Evolutionary conservation across 92 coral and sea anemone species (phyloP).

Genomic region (Pocillopora meandrina): DNA sequence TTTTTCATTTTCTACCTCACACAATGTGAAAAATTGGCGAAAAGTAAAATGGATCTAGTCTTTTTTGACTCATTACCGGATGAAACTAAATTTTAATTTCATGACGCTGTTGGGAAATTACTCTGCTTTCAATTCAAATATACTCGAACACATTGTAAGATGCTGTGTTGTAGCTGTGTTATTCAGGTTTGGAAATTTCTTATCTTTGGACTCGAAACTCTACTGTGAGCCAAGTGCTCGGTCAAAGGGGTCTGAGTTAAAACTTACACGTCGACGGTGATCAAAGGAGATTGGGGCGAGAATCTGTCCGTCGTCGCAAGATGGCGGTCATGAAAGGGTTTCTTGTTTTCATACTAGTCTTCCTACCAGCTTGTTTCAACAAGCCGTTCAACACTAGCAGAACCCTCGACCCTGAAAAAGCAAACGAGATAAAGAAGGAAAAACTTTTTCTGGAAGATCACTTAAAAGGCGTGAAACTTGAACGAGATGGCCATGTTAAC

Average conservation of each 20-base stretch:
- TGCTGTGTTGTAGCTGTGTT: too few relatives aligned
- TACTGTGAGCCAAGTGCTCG: too few relatives aligned
- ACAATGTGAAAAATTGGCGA: too few relatives aligned
- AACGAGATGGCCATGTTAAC: slow-evolving; percentile 95
- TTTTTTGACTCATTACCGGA: too few relatives aligned
- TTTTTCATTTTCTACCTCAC: too few relatives aligned
- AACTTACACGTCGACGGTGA: neutral
- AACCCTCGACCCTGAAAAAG: neutral
- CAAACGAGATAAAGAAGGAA: slow-evolving; percentile 51
- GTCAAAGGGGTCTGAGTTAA: neutral
- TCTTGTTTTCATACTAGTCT: slow-evolving; percentile 5
- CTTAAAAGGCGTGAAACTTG: slow-evolving; percentile 85
- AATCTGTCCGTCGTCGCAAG: neutral
- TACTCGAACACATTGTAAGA: too few relatives aligned
- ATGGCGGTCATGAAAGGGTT: slow-evolving; percentile 35
- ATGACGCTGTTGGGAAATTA: too few relatives aligned
- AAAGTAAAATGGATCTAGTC: too few relatives aligned
- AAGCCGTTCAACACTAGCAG: slow-evolving; percentile 42
- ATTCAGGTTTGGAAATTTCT: too few relatives aligned
- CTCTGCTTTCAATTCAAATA: too few relatives aligned
- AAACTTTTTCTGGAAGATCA: slow-evolving; percentile 86
- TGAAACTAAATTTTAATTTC: too few relatives aligned
- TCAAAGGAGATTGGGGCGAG: slow-evolving; percentile 31
- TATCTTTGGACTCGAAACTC: too few relatives aligned
- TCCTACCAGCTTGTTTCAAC: neutral